Percentiles rank a stretch among this genome's conserved stretches.
phyloP scores from a whole-genome alignment of 2,888 invertebrate species.

The Girardia tigrina region DNA sequence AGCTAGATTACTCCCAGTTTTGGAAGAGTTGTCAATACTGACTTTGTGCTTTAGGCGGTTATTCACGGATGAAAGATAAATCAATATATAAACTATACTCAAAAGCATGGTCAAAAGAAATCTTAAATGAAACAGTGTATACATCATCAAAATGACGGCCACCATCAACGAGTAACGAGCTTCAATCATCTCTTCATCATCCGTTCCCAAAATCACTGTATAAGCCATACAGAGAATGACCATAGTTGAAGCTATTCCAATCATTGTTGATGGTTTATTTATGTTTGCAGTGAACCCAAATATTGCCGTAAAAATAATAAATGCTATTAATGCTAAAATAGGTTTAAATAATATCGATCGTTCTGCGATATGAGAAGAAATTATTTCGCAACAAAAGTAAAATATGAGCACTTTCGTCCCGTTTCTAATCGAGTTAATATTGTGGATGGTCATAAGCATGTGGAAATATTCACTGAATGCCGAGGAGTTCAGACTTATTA shows the following conservation, averaged over 20 bases:
- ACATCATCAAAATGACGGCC: neutral
- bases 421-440: neutral
- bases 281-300: neutral
- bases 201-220: neutral
- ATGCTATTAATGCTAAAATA: neutral
- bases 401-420: neutral
- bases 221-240: neutral
- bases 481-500: neutral
- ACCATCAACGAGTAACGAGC: neutral
- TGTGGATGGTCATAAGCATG: neutral
- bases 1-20: neutral
- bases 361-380: neutral
- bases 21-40: neutral
- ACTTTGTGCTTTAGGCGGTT: neutral
- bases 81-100: conserved; percentile 1
- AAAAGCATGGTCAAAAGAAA: neutral
- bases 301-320: neutral
- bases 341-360: neutral
- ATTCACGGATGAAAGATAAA: neutral
- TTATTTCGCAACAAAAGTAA: conserved; percentile 4
- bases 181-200: neutral
- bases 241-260: neutral
- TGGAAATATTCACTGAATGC: conserved; percentile 16
- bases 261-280: neutral
- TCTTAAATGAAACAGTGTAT: neutral